Conservation (phyloP, 2,888 invertebrate genomes). For the Amblyteles armatorius region DNA sequence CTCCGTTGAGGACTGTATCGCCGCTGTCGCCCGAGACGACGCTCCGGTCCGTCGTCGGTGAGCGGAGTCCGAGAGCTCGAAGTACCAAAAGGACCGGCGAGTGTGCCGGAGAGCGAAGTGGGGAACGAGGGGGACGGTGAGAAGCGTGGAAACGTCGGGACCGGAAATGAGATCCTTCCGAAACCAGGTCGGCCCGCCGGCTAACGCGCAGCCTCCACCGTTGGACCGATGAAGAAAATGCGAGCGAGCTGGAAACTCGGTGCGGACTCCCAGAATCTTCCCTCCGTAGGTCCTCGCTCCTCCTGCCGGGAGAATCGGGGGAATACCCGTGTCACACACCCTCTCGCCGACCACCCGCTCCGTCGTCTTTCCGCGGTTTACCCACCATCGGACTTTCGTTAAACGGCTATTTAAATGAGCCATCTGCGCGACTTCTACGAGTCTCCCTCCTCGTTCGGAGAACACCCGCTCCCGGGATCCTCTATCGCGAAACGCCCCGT, state of each 20-base stretch:
- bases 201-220: conserved; percentile 4
- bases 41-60: conserved; percentile 21
- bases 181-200: conserved; percentile 62
- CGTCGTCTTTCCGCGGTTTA: conserved; percentile 52
- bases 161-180: conserved; percentile 72
- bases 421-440: conserved; percentile 44
- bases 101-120: background rate
- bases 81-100: conserved; percentile 17
- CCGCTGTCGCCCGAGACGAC: conserved; percentile 20
- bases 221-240: conserved; percentile 10
- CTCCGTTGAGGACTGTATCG: conserved; percentile 26
- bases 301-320: background rate
- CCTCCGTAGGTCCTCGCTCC: background rate
- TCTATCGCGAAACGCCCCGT: conserved; percentile 46
- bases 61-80: conserved; percentile 36
- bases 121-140: conserved; percentile 13
- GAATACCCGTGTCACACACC: conserved; percentile 15
- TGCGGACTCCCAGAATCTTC: conserved; percentile 14
- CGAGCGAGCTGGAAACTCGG: conserved; percentile 23
- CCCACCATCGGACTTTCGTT: conserved; percentile 54
- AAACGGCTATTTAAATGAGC: conserved; percentile 66
- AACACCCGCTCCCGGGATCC: background rate
- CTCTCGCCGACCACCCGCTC: background rate
- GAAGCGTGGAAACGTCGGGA: conserved; percentile 64
- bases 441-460: conserved; percentile 36